Evolutionary conservation across 2,888 invertebrate species (phyloP), one percentile per base, ranked within the genome.

Genomic region (Eilema sororculum): DNA sequence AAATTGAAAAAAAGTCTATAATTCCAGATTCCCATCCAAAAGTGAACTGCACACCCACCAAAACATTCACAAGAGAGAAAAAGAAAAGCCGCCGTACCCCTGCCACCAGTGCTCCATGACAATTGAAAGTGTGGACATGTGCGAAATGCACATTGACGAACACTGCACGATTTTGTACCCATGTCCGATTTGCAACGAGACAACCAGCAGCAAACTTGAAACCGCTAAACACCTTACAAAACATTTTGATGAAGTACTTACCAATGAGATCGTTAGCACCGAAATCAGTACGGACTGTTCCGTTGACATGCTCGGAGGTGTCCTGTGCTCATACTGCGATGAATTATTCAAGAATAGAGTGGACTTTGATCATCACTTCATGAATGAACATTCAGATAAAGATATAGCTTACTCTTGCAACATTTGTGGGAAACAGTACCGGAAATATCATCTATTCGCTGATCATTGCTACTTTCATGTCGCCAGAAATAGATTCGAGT

Each of bases 401-500:
- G 86, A 85, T 0, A 83, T 93, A 24, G 87, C 95, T 4, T 96
- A 96, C 86, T 93, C 95, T 4, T 96, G 96, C 84, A 95, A 95
- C 64, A 94, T 95, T 78, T 96, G 96, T 82, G 92, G 93, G 70
- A 96, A 96, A 78, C 91, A 94, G 69, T 95, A 93, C 80, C 93
- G 95, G 25, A 96, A 96, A 78, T 96, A 96, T 85, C 87, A 91
- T 0, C 87, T 92, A 41, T 96, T 96, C 79, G 90, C 95, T 22
- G 90, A 94, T 60, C 96, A 96, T 83, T 96, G 96, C 86, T 95
- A 96, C 81, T 87, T 95, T 69, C 96, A 96, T 82, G 92, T 87
- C 62, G 74, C 87, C 68, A 93, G 88, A 84, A 87, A 88, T 69
- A 89, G 86, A 86, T 94, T 89, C 76, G 87, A 89, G 94, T 95